Base-by-base conservation (phyloP, 2,888 invertebrate genomes). In the Dascillus cervinus region DNA sequence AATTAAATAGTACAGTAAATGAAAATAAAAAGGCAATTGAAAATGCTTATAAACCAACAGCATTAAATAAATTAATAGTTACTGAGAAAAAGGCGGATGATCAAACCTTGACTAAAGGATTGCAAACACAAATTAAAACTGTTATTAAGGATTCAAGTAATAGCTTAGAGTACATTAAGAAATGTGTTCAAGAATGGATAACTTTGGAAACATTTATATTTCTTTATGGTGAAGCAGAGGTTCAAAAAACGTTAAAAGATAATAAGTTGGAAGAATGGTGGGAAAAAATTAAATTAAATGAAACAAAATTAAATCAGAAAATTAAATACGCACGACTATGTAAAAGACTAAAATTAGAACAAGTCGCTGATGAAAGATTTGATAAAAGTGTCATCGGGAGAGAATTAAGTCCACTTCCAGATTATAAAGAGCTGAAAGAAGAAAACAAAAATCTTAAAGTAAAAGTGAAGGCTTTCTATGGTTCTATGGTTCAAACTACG, bases 111-210 rank as follows among this genome's bases (percentile, higher is more conserved):
- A 29, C 11, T 20, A 12, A 11, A 19, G 3, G 12, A 11, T n/a
- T n/a, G n/a, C n/a, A n/a, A n/a, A n/a, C n/a, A n/a, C n/a, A n/a
- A n/a, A n/a, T n/a, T n/a, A 20, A 21, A 20, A 25, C 9, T 11
- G 13, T 15, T 11, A 29, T 22, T 4, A 13, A 13, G 8, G 36
- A n/a, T n/a, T n/a, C n/a, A n/a, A n/a, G n/a, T n/a, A n/a, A 57
- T 35, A 35, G 55, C 15, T 55, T 64, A 36, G 30, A 41, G 29
- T 64, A 71, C 49, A 68, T 82, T 21, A 77, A 76, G 52, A 70
- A 72, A 52, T 70, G 69, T 46, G 51, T 82, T 4, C 68, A 71
- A 3, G 75, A 80, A 56, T 83, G 83, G 82, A 68, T 82, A 32
- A 78, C 78, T n/a, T 53, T 79, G 26, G 78, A 81, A 44, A 77